Evolutionary conservation across 2,113 vertebrate species (phyloP).

Genomic region (Atractosteus spatula): DNA sequence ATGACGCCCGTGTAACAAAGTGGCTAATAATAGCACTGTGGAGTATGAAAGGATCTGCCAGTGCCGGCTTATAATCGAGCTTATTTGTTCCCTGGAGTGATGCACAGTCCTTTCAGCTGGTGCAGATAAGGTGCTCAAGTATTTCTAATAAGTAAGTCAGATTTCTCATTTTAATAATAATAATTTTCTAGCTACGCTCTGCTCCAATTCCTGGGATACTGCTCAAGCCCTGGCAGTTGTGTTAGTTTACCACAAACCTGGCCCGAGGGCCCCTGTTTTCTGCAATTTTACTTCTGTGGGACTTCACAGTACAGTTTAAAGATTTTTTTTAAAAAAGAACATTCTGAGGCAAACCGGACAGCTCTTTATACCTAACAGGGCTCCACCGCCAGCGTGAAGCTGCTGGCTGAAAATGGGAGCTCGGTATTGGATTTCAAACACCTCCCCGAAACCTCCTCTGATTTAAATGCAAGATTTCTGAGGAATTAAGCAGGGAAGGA

Average conservation of each 20-base stretch:
- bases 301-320: too few species aligned
- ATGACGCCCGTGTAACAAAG: constrained; percentile 4
- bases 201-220: too few species aligned
- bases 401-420: background rate
- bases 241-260: too few species aligned
- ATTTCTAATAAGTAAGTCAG: constrained; percentile 13
- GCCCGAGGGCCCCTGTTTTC: too few species aligned
- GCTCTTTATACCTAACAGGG: background rate
- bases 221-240: too few species aligned
- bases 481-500: background rate
- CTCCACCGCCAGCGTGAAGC: background rate
- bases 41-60: constrained; percentile 31
- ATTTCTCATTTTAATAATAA: too few species aligned
- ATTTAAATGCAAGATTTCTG: background rate
- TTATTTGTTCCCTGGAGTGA: constrained; percentile 29
- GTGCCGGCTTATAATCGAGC: constrained; percentile 38
- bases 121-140: constrained; percentile 22
- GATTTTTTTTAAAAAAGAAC: background rate
- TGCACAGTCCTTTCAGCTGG: background rate
- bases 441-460: background rate
- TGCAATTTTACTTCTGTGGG: too few species aligned
- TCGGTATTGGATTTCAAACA: background rate
- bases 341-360: background rate
- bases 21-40: constrained; percentile 7
- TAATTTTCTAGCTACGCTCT: too few species aligned